A percentile compares a stretch with the other conserved stretches of the same genome.
Conservation (phyloP, 2,113 vertebrate genomes). For the Periophthalmus modestus region DNA sequence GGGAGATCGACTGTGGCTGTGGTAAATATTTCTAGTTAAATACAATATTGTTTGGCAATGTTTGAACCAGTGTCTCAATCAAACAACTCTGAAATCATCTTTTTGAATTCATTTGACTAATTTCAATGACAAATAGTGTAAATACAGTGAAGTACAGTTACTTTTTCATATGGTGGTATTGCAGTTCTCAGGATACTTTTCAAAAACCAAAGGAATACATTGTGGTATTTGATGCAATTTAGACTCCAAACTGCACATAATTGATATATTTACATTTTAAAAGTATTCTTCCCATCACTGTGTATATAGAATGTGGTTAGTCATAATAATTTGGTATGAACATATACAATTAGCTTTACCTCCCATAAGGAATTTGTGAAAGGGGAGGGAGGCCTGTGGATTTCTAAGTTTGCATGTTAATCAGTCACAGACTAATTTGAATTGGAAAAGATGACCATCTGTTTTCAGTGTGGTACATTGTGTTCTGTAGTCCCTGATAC, state of each 20-base stretch:
- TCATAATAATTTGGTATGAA: too few species aligned
- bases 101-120: too few species aligned
- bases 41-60: background rate
- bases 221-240: too few species aligned
- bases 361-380: background rate
- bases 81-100: background rate
- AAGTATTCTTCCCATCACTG: too few species aligned
- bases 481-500: background rate
- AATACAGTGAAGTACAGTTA: too few species aligned
- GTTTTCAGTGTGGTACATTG: constrained; percentile 3
- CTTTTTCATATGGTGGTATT: too few species aligned
- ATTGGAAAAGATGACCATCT: constrained; percentile 1
- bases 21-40: background rate
- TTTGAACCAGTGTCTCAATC: background rate
- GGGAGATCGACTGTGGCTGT: background rate
- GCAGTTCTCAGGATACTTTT: too few species aligned
- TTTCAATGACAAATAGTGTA: background rate
- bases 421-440: constrained; percentile 1
- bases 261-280: too few species aligned
- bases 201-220: too few species aligned
- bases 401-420: constrained; percentile 2
- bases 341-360: background rate
- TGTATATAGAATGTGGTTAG: too few species aligned
- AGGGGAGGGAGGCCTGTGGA: background rate
- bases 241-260: too few species aligned